phyloP scores from a whole-genome alignment of 2,888 invertebrate genomes.

The Petrolisthes cinctipes region DNA sequence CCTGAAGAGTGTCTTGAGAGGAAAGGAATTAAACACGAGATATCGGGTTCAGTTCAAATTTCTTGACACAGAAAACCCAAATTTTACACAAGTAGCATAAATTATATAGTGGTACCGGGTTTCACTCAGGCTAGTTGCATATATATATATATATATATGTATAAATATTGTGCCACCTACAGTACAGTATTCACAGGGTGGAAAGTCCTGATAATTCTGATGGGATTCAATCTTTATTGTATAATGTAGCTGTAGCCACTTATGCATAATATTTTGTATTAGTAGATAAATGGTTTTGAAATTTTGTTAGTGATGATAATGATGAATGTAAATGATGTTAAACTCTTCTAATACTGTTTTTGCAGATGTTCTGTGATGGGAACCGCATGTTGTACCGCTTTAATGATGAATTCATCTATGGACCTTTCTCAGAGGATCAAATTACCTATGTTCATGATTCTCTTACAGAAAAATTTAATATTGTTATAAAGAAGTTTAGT shows the following conservation, averaged over 20 bases:
- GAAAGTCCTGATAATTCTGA: too few species aligned
- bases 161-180: too few species aligned
- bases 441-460: slow-evolving; percentile 5
- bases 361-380: not conserved
- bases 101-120: not conserved
- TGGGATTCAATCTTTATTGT: not conserved
- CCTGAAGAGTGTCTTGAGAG: not conserved
- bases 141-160: too few species aligned
- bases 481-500: not conserved
- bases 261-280: not conserved
- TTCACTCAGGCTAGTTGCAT: not conserved
- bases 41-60: not conserved
- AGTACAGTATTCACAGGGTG: not conserved
- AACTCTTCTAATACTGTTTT: not conserved
- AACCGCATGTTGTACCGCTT: not conserved
- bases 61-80: too few species aligned
- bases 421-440: slow-evolving; percentile 23
- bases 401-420: slow-evolving; percentile 21
- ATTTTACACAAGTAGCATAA: not conserved
- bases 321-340: not conserved
- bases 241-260: not conserved
- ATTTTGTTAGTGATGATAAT: not conserved
- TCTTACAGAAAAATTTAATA: not conserved
- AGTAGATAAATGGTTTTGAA: not conserved
- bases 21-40: not conserved